Percentiles rank a stretch among this genome's conserved stretches.
These are phyloP conservation scores for Ictalurus punctatus DNA, from an alignment of 2,113 vertebrate species.

Conservation along the genomic window DNA sequence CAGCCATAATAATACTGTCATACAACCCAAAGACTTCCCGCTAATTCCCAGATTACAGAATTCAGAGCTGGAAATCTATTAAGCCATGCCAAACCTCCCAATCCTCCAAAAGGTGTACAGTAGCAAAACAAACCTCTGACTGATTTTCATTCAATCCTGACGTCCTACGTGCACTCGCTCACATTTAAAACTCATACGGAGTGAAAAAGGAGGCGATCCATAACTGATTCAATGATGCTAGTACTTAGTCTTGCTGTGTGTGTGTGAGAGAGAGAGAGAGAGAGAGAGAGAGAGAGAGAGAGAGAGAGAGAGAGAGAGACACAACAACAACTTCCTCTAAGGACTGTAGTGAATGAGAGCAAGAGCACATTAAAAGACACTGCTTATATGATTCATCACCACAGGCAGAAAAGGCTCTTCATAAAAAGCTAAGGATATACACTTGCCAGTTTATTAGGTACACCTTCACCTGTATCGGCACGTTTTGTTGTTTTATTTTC, in stretches of 20 bases:
- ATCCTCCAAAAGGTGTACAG: not conserved
- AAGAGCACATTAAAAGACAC: not conserved
- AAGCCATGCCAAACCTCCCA: constrained; percentile 22
- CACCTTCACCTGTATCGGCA: not conserved
- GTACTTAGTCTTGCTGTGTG: not conserved
- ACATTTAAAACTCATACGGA: not conserved
- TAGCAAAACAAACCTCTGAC: not conserved
- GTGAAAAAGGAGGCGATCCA: not conserved
- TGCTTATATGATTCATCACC: not conserved
- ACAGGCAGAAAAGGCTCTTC: not conserved
- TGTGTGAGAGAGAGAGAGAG: not conserved
- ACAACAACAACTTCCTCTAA: not conserved
- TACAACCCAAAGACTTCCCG: constrained; percentile 10
- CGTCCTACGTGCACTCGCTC: not conserved
- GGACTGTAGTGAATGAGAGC: not conserved
- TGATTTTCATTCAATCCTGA: not conserved
- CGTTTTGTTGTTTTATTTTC: too few relatives aligned
- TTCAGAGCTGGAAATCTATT: constrained; percentile 48
- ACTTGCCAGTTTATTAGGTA: not conserved
- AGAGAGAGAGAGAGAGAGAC: not conserved
- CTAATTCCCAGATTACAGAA: constrained; percentile 47
- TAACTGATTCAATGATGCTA: not conserved
- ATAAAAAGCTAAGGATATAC: not conserved
- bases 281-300: not conserved
- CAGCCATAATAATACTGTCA: constrained; percentile 40